Evolutionary conservation across 2,888 invertebrate genomes (phyloP), one percentile per base, ranked within the genome.

Genomic region (Thecophora atra): DNA sequence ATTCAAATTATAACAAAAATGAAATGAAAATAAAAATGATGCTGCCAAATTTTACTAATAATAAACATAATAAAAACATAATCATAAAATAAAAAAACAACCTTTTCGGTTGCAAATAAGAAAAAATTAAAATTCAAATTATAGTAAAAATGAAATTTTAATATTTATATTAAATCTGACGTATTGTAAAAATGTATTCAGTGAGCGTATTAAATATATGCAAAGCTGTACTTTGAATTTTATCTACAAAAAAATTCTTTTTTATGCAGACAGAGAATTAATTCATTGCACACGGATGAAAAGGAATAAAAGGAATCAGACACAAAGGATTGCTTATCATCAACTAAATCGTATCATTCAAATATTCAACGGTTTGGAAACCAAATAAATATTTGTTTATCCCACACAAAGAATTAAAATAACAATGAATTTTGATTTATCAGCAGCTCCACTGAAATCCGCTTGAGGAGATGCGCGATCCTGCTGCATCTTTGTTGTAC

Each of bases 371-470:
- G 19, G 56, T 56, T 56, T 56, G 19, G 21, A 42, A 30, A 42
- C 1, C 63, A 63, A 63, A 42, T 21, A 63, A 63, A 42, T 21
- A 63, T 63, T 63, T 44, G 44, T n/a, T 1, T 21, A 19, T 8
- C 13, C 21, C 30, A 3, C n/a, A 11, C 11, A 26, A 11, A 30
- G 19, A 5, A 51, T 51, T 69, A 37, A 62, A 69, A 60, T 60
- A 62, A 69, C 17, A 63, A 62, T 63, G 37, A 58, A 28, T 26
- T 28, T 58, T 15, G 6, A 11, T 37, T 8, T 19, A 63, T 30
- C n/a, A n/a, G n/a, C n/a, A n/a, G 69, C 62, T 68, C 56, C 19
- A 37, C 42, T n/a, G 3, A 30, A 17, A 60, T 60, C 30, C 26
- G 13, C 26, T 64, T 17, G 44, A n/a, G n/a, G n/a, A n/a, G 6